Evolutionary conservation across 2,888 invertebrate genomes (phyloP).

Genomic region (Rhopalosiphum nymphaeae): DNA sequence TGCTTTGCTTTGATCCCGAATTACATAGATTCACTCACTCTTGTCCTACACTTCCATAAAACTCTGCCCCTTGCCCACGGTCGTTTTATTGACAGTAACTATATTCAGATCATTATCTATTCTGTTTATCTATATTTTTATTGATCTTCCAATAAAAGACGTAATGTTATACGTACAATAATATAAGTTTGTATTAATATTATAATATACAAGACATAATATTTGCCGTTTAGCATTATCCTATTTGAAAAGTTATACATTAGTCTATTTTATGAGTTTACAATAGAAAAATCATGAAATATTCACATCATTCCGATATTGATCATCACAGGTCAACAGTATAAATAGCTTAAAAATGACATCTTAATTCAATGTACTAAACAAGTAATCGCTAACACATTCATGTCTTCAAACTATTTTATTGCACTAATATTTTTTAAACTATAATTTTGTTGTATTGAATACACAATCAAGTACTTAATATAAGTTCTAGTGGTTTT

Average conservation of each 20-base stretch:
- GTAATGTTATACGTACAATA: not conserved
- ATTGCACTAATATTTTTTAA: not conserved
- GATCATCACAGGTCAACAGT: not conserved
- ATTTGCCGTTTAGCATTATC: not conserved
- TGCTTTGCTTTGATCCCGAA: not conserved
- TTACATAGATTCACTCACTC: not conserved
- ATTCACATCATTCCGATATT: no score
- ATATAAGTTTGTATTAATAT: not conserved
- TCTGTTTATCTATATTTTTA: not conserved
- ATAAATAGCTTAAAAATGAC: no score
- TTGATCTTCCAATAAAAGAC: not conserved
- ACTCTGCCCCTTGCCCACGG: not conserved
- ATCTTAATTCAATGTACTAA: no score
- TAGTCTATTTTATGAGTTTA: not conserved
- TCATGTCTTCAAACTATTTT: not conserved
- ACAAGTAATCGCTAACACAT: no score
- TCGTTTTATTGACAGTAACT: not conserved
- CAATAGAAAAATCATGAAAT: not conserved
- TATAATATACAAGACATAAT: not conserved
- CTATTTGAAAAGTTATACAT: not conserved
- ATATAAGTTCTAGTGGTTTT: not conserved
- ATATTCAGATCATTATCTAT: not conserved
- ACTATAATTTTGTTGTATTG: not conserved
- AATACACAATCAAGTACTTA: not conserved
- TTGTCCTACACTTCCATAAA: not conserved